Percentiles rank a stretch among this genome's conserved stretches.
Conservation (phyloP, 2,113 vertebrate genomes). For the Erpornis zantholeuca region DNA sequence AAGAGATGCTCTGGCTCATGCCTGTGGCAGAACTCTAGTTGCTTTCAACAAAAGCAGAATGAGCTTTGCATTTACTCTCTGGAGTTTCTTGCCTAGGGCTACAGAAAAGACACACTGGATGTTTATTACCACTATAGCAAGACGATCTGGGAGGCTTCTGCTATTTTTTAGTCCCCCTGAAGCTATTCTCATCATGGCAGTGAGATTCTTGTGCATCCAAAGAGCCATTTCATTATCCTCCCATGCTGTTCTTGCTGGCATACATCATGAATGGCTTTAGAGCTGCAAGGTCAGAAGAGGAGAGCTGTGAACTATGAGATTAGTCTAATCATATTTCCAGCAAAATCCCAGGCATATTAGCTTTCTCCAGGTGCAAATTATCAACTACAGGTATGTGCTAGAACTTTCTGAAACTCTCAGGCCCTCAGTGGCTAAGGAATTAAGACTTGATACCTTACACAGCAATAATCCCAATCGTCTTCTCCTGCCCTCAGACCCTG, state of each 20-base stretch:
- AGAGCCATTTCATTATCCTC: neutral
- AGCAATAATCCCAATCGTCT: accelerated
- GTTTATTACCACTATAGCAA: neutral
- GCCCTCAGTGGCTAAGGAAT: neutral
- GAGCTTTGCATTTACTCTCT: neutral
- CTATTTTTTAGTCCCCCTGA: neutral
- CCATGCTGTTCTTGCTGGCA: neutral
- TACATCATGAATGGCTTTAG: neutral
- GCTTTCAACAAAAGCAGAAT: neutral
- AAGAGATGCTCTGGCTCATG: neutral
- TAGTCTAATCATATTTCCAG: neutral
- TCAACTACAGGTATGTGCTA: neutral
- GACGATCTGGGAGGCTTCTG: neutral
- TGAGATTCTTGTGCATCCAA: neutral
- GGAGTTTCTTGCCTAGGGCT: neutral
- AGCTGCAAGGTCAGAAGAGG: neutral
- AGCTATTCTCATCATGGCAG: neutral
- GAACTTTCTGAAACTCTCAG: neutral
- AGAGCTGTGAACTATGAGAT: neutral
- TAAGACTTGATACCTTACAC: neutral
- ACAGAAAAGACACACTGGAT: neutral
- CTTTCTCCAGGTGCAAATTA: neutral
- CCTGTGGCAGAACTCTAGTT: neutral
- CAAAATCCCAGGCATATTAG: neutral
- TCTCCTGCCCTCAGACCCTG: accelerated